Base-by-base conservation (phyloP, 2,888 invertebrate genomes). In the Tubulanus polymorphus region DNA sequence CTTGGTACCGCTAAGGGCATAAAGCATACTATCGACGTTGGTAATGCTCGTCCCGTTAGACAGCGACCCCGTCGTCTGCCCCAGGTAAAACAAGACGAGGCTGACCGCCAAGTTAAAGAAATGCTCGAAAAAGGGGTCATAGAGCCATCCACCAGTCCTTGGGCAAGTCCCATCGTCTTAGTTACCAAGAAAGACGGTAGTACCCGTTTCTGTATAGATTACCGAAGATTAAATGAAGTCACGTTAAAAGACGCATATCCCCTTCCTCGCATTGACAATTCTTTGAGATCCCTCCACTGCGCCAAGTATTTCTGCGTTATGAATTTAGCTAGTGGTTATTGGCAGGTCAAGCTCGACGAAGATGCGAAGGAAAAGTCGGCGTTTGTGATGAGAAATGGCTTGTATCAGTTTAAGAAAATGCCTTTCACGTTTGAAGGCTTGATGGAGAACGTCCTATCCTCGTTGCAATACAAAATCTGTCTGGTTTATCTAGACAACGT, bases 401-500 rank as follows among this genome's bases (percentile, higher is more conserved):
- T 62, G 1, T 72, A 59, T 46, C 60, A 73, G 53, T 74, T 67
- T 37, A 60, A 53, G 10, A 59, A 62, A 1, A 63, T 71, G 61
- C 67, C 66, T 1, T 73, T 75, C 61, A 72, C 70, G 0, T 76
- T 74, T 54, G 69, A 71, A 37, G 51, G 70, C 1, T 26, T 71
- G 3, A 76, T 76, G 71, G 64, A 76, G 45, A 50, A 56, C 5
- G 64, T 67, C 1, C 55, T 75, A 23, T 53, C 60, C 0, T 70
- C 65, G 0, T 41, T 74, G 18, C 57, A 62, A n/a, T 64, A 59
- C 57, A 46, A 52, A 3, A 56, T 55, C 8, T 70, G 71, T 53
- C 68, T 78, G 27, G 71, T 76, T 0, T 79, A 76, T 53, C 46
- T 77, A 12, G 75, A 78, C 49, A 74, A 78, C 55, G 68, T 76